phyloP scores from a whole-genome alignment of 2,888 invertebrate genomes.

The Caenorhabditis sp. region DNA sequence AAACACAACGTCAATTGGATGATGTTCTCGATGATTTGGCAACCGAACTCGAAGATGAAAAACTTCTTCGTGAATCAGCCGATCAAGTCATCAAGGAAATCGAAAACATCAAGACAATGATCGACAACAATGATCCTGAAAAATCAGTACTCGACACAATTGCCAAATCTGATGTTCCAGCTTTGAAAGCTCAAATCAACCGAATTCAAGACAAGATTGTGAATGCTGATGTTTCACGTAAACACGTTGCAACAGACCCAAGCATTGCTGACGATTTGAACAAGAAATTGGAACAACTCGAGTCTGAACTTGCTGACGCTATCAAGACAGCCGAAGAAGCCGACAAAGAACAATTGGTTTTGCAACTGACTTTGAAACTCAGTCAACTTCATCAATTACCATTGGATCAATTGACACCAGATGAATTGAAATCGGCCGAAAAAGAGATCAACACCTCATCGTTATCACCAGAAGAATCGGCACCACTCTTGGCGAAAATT shows the following conservation, averaged over 20 bases:
- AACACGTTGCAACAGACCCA: constrained; percentile 38
- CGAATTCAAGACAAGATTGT: constrained; percentile 38
- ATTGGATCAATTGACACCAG: constrained; percentile 21
- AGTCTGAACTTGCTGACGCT: constrained; percentile 39
- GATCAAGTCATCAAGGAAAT: constrained; percentile 49
- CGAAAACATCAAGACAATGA: constrained; percentile 29
- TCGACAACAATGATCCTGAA: constrained; percentile 26
- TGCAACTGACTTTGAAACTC: constrained; percentile 31
- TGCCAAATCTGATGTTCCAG: constrained; percentile 34
- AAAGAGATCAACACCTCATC: constrained; percentile 28
- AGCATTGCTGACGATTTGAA: constrained; percentile 25
- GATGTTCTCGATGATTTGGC: constrained; percentile 40
- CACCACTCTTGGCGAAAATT: constrained; percentile 25
- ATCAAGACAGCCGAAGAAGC: constrained; percentile 37
- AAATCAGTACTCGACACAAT: constrained; percentile 28
- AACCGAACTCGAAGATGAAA: constrained; percentile 45
- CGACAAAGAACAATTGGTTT: constrained; percentile 42
- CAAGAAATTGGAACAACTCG: constrained; percentile 24
- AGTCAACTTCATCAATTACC: constrained; percentile 36
- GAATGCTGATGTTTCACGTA: constrained; percentile 35
- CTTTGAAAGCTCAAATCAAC: constrained; percentile 45
- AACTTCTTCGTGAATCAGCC: constrained; percentile 46
- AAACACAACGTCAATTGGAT: constrained; percentile 49
- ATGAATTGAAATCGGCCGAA: constrained; percentile 35
- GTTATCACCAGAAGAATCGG: constrained; percentile 33